Conservation (phyloP, 2,113 vertebrate species). For the Hyla sarda region DNA sequence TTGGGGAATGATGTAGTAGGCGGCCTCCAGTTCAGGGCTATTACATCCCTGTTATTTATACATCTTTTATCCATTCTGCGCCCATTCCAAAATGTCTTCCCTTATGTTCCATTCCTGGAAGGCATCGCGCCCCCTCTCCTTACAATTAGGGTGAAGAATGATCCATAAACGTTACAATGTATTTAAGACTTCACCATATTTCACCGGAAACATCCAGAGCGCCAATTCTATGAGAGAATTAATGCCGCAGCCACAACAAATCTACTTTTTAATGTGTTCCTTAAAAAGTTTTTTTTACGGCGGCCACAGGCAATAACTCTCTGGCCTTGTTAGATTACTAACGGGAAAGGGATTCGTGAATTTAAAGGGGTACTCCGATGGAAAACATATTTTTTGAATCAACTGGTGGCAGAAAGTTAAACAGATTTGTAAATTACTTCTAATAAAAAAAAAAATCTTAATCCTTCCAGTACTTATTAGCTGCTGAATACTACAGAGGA, state of each 20-base stretch:
- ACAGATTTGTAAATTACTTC: too few species aligned
- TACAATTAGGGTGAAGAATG: constrained; percentile 47
- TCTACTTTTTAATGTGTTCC: constrained; percentile 23
- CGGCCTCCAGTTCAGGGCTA: not conserved
- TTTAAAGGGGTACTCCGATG: too few species aligned
- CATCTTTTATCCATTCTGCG: not conserved
- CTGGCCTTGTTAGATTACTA: constrained; percentile 12
- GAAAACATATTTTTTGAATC: too few species aligned
- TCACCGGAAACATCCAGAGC: not conserved
- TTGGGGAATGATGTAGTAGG: not conserved
- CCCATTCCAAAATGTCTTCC: not conserved
- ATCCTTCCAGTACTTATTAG: too few species aligned
- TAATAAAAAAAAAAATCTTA: too few species aligned
- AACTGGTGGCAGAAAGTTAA: too few species aligned
- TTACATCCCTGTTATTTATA: not conserved
- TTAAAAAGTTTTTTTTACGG: not conserved
- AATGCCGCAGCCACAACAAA: constrained; percentile 18
- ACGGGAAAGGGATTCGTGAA: too few species aligned
- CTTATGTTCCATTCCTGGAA: constrained; percentile 11
- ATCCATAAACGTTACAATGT: constrained; percentile 1
- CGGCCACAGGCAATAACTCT: constrained; percentile 9
- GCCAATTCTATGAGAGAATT: constrained; percentile 13
- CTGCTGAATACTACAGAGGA: too few species aligned
- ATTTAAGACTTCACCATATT: constrained; percentile 35
- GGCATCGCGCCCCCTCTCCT: not conserved